A percentile compares a stretch with the other conserved stretches of the same genome.
These are phyloP conservation scores for Sander vitreus DNA, from an alignment of 2,113 vertebrate genomes.

Conservation along the genomic window DNA sequence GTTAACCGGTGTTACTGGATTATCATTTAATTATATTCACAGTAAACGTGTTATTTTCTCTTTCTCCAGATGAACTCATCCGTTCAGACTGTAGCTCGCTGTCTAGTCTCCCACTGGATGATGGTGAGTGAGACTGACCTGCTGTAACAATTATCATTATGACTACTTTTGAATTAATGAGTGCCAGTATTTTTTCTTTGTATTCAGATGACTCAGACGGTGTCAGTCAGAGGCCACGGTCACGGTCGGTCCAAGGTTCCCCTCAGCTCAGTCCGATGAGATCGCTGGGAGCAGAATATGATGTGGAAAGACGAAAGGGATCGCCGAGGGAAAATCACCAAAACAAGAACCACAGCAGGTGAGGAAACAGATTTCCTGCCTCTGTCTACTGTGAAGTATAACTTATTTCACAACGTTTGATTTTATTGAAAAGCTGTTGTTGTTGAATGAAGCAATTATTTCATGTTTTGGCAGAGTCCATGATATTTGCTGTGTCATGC, in stretches of 20 bases:
- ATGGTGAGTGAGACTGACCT: constrained; percentile 86
- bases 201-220: constrained; percentile 84
- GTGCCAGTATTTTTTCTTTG: constrained; percentile 3
- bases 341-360: constrained; percentile 79
- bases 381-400: not conserved
- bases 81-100: constrained; percentile 93
- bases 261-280: constrained; percentile 90
- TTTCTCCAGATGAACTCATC: constrained; percentile 89
- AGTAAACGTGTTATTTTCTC: constrained; percentile 14
- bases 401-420: constrained; percentile 36
- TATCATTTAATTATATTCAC: not conserved
- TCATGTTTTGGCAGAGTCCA: constrained; percentile 7
- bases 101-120: constrained; percentile 91
- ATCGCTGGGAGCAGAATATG: constrained; percentile 82
- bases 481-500: constrained; percentile 45
- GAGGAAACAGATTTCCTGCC: not conserved
- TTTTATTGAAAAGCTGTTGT: constrained; percentile 21
- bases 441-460: constrained; percentile 19
- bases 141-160: not conserved
- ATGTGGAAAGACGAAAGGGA: constrained; percentile 69
- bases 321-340: constrained; percentile 76
- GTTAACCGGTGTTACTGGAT: not conserved
- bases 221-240: constrained; percentile 83
- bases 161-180: not conserved
- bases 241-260: constrained; percentile 90